These are phyloP conservation scores for Notarius lentiginosus DNA, from an alignment of 2,113 vertebrate species.

Conservation along the genomic window DNA sequence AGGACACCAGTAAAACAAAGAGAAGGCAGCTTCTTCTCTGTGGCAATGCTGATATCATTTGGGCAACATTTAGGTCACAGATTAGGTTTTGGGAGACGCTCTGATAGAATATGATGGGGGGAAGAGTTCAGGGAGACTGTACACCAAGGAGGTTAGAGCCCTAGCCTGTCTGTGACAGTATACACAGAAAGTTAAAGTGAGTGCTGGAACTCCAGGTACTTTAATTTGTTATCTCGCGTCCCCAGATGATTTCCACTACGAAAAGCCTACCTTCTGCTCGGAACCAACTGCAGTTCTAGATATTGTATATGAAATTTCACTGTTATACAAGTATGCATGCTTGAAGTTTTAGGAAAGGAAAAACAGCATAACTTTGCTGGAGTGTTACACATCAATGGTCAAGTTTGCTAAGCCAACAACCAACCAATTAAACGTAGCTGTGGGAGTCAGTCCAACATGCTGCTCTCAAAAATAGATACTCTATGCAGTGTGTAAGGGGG, in stretches of 20 bases:
- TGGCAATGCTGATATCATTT: slow-evolving; percentile 64
- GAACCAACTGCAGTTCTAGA: slow-evolving; percentile 1
- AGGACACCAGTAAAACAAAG: slow-evolving; percentile 52
- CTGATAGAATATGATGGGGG: slow-evolving; percentile 42
- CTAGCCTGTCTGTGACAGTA: slow-evolving; percentile 19
- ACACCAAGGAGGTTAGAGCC: background rate
- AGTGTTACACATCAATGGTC: slow-evolving; percentile 40
- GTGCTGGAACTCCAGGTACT: slow-evolving; percentile 32
- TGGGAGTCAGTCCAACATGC: background rate
- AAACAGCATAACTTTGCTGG: background rate
- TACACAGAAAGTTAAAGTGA: slow-evolving; percentile 25
- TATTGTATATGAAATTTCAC: slow-evolving; percentile 10
- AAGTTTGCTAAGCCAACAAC: slow-evolving; percentile 52
- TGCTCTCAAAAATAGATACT: slow-evolving; percentile 29
- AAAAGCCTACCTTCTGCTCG: background rate
- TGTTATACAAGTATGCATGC: background rate
- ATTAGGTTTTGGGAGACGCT: slow-evolving; percentile 50
- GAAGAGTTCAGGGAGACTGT: slow-evolving; percentile 20
- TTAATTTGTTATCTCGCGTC: slow-evolving; percentile 40
- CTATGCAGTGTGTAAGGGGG: background rate
- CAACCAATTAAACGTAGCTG: slow-evolving; percentile 51
- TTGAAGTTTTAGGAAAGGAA: background rate
- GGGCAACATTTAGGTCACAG: slow-evolving; percentile 60
- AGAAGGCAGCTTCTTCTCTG: slow-evolving; percentile 39
- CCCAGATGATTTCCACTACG: slow-evolving; percentile 25